phyloP scores from a whole-genome alignment of 2,888 invertebrate genomes.

The Cheilosia soror region DNA sequence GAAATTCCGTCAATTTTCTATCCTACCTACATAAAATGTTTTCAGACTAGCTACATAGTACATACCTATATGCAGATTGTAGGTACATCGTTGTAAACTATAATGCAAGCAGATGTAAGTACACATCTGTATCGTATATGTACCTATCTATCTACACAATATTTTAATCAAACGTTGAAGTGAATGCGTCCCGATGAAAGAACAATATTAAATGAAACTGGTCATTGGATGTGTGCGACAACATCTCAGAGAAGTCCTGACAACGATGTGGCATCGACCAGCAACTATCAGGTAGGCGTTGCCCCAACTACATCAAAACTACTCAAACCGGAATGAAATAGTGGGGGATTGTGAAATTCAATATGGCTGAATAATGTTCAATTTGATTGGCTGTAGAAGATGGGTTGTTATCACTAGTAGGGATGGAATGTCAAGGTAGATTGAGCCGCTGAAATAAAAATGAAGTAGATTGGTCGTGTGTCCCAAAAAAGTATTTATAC shows the following conservation, averaged over 20 bases:
- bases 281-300: slow-evolving; percentile 50
- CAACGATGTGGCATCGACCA: slow-evolving; percentile 53
- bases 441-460: slow-evolving; percentile 1
- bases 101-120: no score
- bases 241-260: slow-evolving; percentile 15
- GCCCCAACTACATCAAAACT: slow-evolving; percentile 43
- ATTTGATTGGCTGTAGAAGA: slow-evolving; percentile 47
- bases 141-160: no score
- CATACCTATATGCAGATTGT: no score
- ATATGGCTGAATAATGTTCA: slow-evolving; percentile 64
- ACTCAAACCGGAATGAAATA: slow-evolving; percentile 52
- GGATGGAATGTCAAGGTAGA: slow-evolving; percentile 15
- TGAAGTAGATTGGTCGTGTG: background rate
- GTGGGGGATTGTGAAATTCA: slow-evolving; percentile 71
- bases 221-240: slow-evolving; percentile 10
- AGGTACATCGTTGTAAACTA: no score
- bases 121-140: no score
- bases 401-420: background rate
- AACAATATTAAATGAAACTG: background rate
- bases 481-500: slow-evolving; percentile 44
- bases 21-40: no score
- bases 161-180: no score
- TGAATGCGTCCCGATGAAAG: no score
- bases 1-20: no score
- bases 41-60: no score